Base-by-base conservation (phyloP, 2,113 vertebrate genomes). In the Orycteropus afer region DNA sequence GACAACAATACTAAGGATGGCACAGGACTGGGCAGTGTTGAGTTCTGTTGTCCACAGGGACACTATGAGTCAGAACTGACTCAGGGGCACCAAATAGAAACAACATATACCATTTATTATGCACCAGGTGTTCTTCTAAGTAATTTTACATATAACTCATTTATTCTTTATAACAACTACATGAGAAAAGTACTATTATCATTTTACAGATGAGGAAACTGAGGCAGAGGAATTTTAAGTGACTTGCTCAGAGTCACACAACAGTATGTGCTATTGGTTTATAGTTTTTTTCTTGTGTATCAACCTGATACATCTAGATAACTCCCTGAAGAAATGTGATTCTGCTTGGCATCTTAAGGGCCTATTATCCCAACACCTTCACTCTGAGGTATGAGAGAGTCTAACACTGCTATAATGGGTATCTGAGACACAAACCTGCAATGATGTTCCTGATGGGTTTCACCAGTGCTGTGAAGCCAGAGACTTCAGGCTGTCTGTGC, bases 391-490 rank as follows among this genome's bases (percentile, higher is more conserved):
- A 4, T n/a, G 57, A 91, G 34, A 27, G 63, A 80, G 5, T 76
- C 37, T 29, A 25, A 61, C 9, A 23, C 59, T 47, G 42, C 23
- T 20, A 55, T 63, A 17, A 89, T 42, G 51, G 34, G 23, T 1
- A 1, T 51, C 34, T 18, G 45, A 92, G 78, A 37, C 79, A 98
- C 98, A 61, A 91, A 99, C 99, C 99, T 99, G 99, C 99, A 86
- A 99, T 96, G 3, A 99, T 99, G 97, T 99, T 99, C 86, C 99
- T 98, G 97, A 99, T 98, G 1, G 99, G 99, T 92, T 99, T 99
- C 69, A 99, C 99, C 84, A 99, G 98, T 0, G 99, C 98, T 0
- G 99, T 99, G 93, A 99, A 99, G 95, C 99, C 99, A 1, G 99
- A 98, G 55, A 99, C 99, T 94, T 99, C 99, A 0, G 99, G 99